phyloP scores from a whole-genome alignment of 2,113 vertebrate genomes.

The Vombatus ursinus region DNA sequence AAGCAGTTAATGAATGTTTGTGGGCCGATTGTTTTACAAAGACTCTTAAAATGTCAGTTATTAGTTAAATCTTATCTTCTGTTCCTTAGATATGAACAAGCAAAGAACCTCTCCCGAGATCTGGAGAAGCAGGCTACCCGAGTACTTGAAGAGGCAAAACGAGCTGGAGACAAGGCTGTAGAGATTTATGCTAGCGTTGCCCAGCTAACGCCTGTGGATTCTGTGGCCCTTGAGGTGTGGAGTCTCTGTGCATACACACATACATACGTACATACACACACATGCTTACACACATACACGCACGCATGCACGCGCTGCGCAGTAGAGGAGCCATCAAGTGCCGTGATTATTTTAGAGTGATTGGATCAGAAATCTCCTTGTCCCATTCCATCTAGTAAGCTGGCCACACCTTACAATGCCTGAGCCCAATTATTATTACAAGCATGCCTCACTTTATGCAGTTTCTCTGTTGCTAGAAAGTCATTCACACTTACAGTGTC shows the following conservation, averaged over 20 bases:
- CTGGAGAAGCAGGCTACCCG: constrained; percentile 94
- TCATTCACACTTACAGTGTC: background rate
- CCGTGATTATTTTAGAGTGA: too few species aligned
- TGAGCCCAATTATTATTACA: background rate
- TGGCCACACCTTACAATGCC: background rate
- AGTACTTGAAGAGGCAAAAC: constrained; percentile 91
- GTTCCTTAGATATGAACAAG: constrained; percentile 90
- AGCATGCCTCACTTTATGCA: background rate
- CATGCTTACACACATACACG: too few species aligned
- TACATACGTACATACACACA: too few species aligned
- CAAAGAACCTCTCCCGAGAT: constrained; percentile 92
- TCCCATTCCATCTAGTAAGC: background rate
- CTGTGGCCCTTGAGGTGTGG: constrained; percentile 89
- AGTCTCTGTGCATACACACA: rapidly evolving
- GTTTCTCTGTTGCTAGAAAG: background rate
- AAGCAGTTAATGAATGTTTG: background rate
- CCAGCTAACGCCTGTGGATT: constrained; percentile 88
- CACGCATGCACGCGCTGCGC: too few species aligned
- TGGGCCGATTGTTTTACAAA: background rate
- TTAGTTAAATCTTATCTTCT: constrained; percentile 28
- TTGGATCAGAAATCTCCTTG: background rate
- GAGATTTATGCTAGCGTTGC: constrained; percentile 95
- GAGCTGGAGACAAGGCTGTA: constrained; percentile 91
- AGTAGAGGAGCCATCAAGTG: background rate
- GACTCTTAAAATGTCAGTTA: background rate